Evolutionary conservation across 2,113 vertebrate genomes (phyloP).

Genomic region (Dicrurus megarhynchus): DNA sequence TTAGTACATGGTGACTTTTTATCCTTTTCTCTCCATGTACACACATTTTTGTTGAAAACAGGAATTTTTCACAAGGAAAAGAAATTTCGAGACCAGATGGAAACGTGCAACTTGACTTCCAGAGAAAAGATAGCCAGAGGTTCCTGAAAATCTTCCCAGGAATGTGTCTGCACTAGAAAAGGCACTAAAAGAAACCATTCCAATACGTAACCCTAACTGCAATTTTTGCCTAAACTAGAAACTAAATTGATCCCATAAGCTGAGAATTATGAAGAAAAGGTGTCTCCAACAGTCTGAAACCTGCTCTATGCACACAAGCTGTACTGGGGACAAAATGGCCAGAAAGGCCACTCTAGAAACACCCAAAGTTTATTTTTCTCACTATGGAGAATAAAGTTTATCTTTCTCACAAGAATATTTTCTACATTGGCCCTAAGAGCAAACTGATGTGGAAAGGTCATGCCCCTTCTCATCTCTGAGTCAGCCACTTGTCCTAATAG

Average conservation of each 20-base stretch:
- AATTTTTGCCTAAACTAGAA: not conserved
- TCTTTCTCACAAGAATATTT: not conserved
- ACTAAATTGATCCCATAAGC: not conserved
- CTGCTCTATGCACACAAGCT: not conserved
- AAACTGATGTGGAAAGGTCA: slow-evolving; percentile 1
- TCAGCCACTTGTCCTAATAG: slow-evolving; percentile 12
- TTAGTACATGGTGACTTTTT: not conserved
- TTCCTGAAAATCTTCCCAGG: not conserved
- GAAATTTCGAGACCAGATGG: not conserved
- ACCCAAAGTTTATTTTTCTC: not conserved
- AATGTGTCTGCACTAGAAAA: not conserved
- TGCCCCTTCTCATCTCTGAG: not conserved
- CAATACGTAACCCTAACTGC: not conserved
- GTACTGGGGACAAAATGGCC: not conserved
- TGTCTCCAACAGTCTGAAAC: not conserved
- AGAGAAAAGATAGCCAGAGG: not conserved
- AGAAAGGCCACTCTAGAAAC: not conserved
- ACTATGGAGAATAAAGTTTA: not conserved
- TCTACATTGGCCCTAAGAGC: not conserved
- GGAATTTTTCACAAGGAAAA: not conserved
- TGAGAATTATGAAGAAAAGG: not conserved
- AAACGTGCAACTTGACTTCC: not conserved
- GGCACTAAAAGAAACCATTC: not conserved
- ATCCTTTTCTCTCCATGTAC: not conserved
- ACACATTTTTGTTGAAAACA: not conserved